These are phyloP conservation scores for Clytia hemisphaerica DNA, from an alignment of 30 jellyfish, hydroid and myxozoan species.

Conservation along the genomic window DNA sequence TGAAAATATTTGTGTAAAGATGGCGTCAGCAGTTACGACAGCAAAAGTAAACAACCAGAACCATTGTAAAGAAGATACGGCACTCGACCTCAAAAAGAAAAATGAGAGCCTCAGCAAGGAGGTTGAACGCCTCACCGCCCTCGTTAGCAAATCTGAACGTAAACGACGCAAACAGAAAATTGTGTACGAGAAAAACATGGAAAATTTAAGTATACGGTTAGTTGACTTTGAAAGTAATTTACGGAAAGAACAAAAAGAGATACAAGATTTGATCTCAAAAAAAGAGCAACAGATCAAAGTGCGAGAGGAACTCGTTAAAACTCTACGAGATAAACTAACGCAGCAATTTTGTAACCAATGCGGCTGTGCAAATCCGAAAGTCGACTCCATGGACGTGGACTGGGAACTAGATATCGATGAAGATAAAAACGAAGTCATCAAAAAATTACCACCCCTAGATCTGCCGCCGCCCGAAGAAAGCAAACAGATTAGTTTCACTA, in stretches of 20 bases:
- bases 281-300: neutral
- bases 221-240: conserved; percentile 7
- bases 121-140: neutral
- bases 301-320: conserved; percentile 1
- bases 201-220: neutral
- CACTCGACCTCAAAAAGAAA: no score
- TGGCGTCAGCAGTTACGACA: no score
- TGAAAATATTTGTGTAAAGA: no score
- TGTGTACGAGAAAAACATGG: conserved; percentile 16
- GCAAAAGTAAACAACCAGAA: no score
- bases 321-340: neutral
- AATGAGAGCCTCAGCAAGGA: no score
- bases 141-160: neutral
- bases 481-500: neutral
- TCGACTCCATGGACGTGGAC: neutral
- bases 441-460: conserved; percentile 4
- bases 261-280: neutral
- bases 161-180: neutral
- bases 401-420: neutral
- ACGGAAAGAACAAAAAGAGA: conserved; percentile 6
- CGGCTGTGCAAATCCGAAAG: neutral
- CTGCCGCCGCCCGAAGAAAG: neutral
- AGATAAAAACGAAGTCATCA: neutral
- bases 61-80: no score
- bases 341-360: conserved; percentile 1